Conservation (phyloP, 1,140 invertebrate species). For the Dendrolimus punctatus region DNA sequence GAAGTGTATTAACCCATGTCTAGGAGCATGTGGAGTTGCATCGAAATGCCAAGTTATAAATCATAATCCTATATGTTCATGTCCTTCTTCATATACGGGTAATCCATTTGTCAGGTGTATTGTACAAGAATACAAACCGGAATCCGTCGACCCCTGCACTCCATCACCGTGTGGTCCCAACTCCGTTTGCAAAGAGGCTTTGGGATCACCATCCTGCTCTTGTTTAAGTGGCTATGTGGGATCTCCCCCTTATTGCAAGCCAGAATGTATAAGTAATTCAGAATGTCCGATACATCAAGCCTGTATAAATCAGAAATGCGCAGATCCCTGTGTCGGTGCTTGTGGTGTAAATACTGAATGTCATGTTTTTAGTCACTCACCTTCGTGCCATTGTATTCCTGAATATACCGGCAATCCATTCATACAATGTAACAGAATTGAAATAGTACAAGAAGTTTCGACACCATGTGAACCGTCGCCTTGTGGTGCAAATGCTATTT, state of each 20-base stretch:
- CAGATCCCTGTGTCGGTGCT: conserved; percentile 74
- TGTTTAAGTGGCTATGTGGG: conserved; percentile 74
- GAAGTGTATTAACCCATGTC: conserved; percentile 83
- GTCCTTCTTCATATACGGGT: conserved; percentile 76
- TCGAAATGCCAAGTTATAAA: conserved; percentile 81
- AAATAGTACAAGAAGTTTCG: conserved; percentile 48
- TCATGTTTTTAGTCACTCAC: conserved; percentile 75
- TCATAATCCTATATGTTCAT: conserved; percentile 85
- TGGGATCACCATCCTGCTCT: conserved; percentile 75
- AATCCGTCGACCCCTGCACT: conserved; percentile 71
- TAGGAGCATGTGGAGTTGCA: conserved; percentile 79
- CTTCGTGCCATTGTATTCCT: conserved; percentile 73
- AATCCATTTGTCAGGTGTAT: conserved; percentile 82
- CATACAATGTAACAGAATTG: conserved; percentile 70
- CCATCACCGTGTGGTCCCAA: conserved; percentile 80
- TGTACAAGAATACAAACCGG: conserved; percentile 44
- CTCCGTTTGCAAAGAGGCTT: conserved; percentile 74
- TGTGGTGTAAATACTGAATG: conserved; percentile 77
- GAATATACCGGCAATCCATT: conserved; percentile 77
- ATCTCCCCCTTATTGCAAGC: conserved; percentile 75
- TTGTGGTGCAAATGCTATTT: conserved; percentile 85
- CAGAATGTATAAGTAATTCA: conserved; percentile 77
- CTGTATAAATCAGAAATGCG: conserved; percentile 77
- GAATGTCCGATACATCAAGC: conserved; percentile 76
- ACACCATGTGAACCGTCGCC: conserved; percentile 82